Base-by-base conservation (phyloP, 2,797 vertebrate species). In the Microctenopoma steveboyesi region DNA sequence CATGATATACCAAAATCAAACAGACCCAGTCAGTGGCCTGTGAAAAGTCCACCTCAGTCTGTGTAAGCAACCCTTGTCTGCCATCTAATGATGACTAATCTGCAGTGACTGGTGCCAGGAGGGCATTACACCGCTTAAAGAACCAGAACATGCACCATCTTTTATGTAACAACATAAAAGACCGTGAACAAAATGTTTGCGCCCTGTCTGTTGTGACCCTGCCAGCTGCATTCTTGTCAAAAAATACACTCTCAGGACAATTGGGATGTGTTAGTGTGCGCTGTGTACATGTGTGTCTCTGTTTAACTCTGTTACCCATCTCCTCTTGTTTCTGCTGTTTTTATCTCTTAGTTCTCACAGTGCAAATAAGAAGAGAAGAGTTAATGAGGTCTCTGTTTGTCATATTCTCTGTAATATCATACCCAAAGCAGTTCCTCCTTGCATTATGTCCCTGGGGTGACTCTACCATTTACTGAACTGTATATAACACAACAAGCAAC, bases 31-130 rank as follows among this genome's bases (percentile, higher is more conserved):
- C 51, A 65, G 63, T 69, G 70, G 69, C 63, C 64, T 46, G 64
- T 87, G 69, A 80, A 83, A 73, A 64, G 62, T 78, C 66, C 57
- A 74, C 42, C 33, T 71, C 46, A 64, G 71, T 65, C 51, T 48
- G 46, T 61, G 65, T 63, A 46, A 64, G 48, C 7, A 35, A 72
- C 61, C 51, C 69, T 58, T 82, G 40, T 74, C 75, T 68, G 66
- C 70, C 66, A 58, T 46, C 59, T 83, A 66, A 50, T 0, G 13
- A 50, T 87, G 85, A 89, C 68, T 81, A 82, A 89, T 77, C 63
- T 13, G 7, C 56, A 42, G 39, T 2, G 58, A 73, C 43, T 18
- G 40, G 64, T 76, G 78, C 79, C 76, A 72, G 63, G 67, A 70
- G 67, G 69, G 25, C 62, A 69, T 2, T 1, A 16, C 39, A 10